A percentile compares a stretch with the other conserved stretches of the same genome.
phyloP scores from a whole-genome alignment of 2,888 invertebrate genomes.

The Amblyteles armatorius region DNA sequence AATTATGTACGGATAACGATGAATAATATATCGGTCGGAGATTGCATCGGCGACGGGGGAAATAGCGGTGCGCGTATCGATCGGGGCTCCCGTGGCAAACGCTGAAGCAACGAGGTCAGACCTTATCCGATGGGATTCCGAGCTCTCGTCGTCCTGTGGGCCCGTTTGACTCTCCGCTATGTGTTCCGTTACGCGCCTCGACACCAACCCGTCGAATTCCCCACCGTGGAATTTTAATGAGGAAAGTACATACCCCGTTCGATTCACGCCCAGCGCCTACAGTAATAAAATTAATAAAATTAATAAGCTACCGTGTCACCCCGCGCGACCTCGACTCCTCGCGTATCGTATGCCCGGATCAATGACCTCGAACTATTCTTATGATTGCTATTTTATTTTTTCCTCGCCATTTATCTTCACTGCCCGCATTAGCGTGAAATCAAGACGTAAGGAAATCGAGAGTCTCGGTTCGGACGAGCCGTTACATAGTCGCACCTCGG shows the following conservation, averaged over 20 bases:
- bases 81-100: background rate
- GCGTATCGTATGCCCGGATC: background rate
- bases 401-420: background rate
- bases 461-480: conserved; percentile 11
- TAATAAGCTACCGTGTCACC: background rate
- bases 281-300: conserved; percentile 3
- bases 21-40: background rate
- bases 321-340: background rate
- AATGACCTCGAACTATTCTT: background rate
- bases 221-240: conserved; percentile 30
- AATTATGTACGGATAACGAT: too few relatives aligned
- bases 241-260: background rate
- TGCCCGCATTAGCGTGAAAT: conserved; percentile 26
- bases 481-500: conserved; percentile 26
- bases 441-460: conserved; percentile 7
- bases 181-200: conserved; percentile 48
- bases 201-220: conserved; percentile 22
- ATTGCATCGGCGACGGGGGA: background rate
- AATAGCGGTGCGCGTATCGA: background rate
- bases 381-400: conserved; percentile 1
- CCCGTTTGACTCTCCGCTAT: conserved; percentile 44
- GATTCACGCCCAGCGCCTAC: conserved; percentile 15
- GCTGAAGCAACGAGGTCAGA: conserved; percentile 11
- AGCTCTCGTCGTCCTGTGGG: conserved; percentile 18
- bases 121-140: conserved; percentile 9